Base-by-base conservation (phyloP, 2,888 invertebrate genomes). In the Leptopilina syphax region DNA sequence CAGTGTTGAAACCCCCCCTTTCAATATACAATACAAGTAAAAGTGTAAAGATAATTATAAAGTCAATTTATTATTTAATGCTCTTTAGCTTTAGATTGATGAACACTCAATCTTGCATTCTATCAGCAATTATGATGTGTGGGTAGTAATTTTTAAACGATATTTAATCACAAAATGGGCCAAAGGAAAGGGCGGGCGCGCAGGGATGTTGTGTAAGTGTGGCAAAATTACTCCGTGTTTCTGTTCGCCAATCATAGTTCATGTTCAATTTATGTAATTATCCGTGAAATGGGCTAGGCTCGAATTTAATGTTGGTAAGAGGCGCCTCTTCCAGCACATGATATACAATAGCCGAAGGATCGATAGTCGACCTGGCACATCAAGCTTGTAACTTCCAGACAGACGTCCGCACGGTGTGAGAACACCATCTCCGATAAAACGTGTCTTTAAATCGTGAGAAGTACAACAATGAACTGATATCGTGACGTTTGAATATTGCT, bases 321-420 rank as follows among this genome's bases (percentile, higher is more conserved):
- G 73, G 77, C 77, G 77, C 77, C 79, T 77, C 65, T 67, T 77
- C 76, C 67, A 79, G 77, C 77, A 80, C 70, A 80, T 77, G 81
- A 82, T 81, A 73, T 57, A 83, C 81, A 83, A 81, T 80, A 81
- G 83, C 80, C 78, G 77, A 76, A 57, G 77, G 81, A 82, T 82
- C 82, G 78, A 81, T 82, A 82, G 81, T 78, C 77, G 80, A 83
- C 83, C 80, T 83, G 81, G 79, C 79, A 82, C 77, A 73, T 73
- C 73, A 57, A n/a, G 73, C 57, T 73, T 73, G 34, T 34, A 73
- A 73, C 54, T 73, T 57, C 54, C 34, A 73, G 57, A 73, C 41
- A 34, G 18, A 18, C 57, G 34, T 57, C 57, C 73, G 34, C 44
- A 44, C 57, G 9, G 8, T 24, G 73, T 34, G 73, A 73, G 57